Base-by-base conservation (phyloP, 2,888 invertebrate genomes). In the Polydrusus cervinus region DNA sequence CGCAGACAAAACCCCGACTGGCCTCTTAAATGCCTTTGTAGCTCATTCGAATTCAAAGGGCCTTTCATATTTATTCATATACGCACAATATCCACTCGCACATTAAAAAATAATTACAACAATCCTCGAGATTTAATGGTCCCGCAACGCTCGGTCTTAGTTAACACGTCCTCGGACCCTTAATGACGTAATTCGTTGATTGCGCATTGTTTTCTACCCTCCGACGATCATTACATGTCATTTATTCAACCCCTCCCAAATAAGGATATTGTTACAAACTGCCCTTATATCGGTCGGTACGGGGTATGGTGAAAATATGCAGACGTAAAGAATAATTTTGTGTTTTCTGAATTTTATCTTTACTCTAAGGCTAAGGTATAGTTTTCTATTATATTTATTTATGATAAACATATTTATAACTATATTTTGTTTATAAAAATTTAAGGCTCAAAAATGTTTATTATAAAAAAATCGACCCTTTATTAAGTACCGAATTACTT, bases 121-220 rank as follows among this genome's bases (percentile, higher is more conserved):
- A 74, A 71, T 74, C 71, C 74, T 61, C 70, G 43, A 30, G 53
- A 14, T 62, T 71, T 74, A 77, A 77, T 71, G 77, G 67, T 40
- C 55, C 57, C 71, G 62, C 62, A 14, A 49, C 20, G 64, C 55
- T 40, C 65, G 66, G 76, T 73, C 75, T 78, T 74, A 75, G 72
- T 78, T 76, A 78, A 76, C 78, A 78, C 78, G 76, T 78, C 70
- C 75, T 74, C 55, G 74, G 68, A 13, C 45, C 61, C 53, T 84
- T 80, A 86, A 86, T 86, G 86, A 85, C 86, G 85, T 87, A 87
- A 87, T 87, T 85, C 85, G 84, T 84, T 87, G 87, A 87, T 87
- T 86, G 86, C 85, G 85, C 84, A 87, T 87, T 87, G 87, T 87
- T 86, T 86, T 84, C 82, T 78, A 84, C 85, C 84, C 82, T 79